Evolutionary conservation across 2,888 invertebrate genomes (phyloP).

Genomic region (Eretmocerus hayati): DNA sequence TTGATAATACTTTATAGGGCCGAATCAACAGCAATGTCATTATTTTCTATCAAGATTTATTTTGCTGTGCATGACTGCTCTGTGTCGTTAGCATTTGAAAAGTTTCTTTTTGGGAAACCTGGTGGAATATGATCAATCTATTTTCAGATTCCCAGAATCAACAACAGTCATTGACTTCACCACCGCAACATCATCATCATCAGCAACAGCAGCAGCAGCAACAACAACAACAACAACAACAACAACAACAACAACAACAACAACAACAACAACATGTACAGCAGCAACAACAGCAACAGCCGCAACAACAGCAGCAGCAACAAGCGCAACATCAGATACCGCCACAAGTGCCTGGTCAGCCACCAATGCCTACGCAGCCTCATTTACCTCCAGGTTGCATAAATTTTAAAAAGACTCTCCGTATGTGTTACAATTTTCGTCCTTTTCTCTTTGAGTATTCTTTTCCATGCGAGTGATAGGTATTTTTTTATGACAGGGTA

Average conservation of each 20-base stretch:
- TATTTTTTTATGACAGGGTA: no score
- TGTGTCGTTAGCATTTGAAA: no score
- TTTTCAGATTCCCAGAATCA: constrained; percentile 3
- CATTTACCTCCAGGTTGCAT: no score
- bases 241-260: constrained; percentile 5
- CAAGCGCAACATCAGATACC: constrained; percentile 20
- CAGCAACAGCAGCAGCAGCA: not conserved
- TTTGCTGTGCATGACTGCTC: no score
- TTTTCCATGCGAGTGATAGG: no score
- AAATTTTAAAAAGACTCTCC: no score
- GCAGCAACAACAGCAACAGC: constrained; percentile 8
- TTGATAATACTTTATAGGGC: not conserved
- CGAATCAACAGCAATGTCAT: no score
- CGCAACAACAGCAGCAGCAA: constrained; percentile 14
- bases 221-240: constrained; percentile 1
- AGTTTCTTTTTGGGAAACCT: no score
- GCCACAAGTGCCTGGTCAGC: constrained; percentile 12
- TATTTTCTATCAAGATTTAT: no score
- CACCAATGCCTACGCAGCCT: constrained; percentile 10
- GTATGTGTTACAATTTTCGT: no score
- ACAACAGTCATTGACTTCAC: constrained; percentile 1
- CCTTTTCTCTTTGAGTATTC: no score
- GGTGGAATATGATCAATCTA: no score
- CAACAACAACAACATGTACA: not conserved
- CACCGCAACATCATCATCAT: not conserved